These are phyloP conservation scores for Caenorhabditis elegans DNA, from an alignment of 1,140 invertebrate genomes.

Conservation along the genomic window WBcel235 BX284605.5:12419501-12420000, in stretches of 20 bases:
- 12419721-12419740: background rate
- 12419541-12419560: background rate
- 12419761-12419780: background rate
- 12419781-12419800: background rate
- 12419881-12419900: background rate
- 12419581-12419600: background rate
- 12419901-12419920: background rate
- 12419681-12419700: background rate
- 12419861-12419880: background rate
- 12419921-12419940: background rate
- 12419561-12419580: background rate
- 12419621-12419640: background rate
- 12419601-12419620: background rate
- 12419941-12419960: background rate
- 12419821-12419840: background rate
- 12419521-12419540: background rate
- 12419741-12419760: background rate
- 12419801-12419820: background rate
- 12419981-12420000: background rate
- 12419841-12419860: background rate
- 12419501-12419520: background rate
- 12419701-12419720: background rate
- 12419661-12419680: background rate
- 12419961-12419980: background rate
- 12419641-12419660: constrained; percentile 5